Evolutionary conservation across 2,113 vertebrate genomes (phyloP).

Genomic region (Pheucticus melanocephalus): DNA sequence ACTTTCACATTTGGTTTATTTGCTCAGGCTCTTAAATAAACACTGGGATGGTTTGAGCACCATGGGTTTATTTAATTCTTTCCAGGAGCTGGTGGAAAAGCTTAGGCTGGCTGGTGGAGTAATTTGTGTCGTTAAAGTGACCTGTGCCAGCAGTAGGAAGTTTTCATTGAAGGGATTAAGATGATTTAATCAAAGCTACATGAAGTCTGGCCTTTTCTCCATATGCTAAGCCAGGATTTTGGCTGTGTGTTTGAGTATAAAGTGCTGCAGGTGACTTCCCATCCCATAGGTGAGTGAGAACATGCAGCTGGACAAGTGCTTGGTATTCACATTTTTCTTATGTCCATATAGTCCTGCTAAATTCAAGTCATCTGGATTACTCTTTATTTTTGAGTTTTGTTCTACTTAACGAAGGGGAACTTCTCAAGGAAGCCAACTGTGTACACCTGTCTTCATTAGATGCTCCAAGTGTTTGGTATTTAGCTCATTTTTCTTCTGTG

Average conservation of each 20-base stretch:
- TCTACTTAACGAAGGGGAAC: background rate
- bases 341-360: background rate
- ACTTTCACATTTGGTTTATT: background rate
- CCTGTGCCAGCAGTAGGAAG: background rate
- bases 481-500: background rate
- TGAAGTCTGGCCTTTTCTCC: background rate
- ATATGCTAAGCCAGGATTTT: background rate
- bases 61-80: background rate
- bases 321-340: fast-evolving
- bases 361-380: background rate
- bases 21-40: background rate
- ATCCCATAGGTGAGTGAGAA: background rate
- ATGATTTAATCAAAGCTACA: background rate
- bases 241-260: fast-evolving
- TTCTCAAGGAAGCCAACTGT: background rate
- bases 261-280: background rate
- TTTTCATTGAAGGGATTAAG: background rate
- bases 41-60: background rate
- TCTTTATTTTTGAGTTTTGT: background rate
- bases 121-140: background rate
- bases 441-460: background rate
- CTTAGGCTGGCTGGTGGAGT: background rate
- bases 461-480: background rate
- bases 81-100: background rate
- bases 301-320: fast-evolving